Base-by-base conservation (phyloP, 1,140 invertebrate species). In the Trichomalopsis sarcophagae region DNA sequence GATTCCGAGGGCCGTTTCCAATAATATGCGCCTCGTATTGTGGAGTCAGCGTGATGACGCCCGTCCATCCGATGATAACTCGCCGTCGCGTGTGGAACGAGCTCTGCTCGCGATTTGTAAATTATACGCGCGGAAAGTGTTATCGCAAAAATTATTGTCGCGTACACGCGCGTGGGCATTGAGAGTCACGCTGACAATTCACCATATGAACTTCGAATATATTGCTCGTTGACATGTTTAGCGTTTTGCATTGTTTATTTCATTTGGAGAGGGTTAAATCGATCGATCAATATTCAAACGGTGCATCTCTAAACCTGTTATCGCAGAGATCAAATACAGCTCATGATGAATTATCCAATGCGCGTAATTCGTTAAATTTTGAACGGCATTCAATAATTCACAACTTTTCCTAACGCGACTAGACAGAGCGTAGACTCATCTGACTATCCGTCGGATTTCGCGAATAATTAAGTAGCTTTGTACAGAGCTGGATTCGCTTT, bases 21-120 rank as follows among this genome's bases (percentile, higher is more conserved):
- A 81, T 81, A 74, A 82, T 82, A 17, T 44, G 21, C 71, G 47
- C 23, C 55, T 62, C 55, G 55, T 62, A 73, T 75, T 44, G 73
- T 44, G 21, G 69, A 23, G 14, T 27, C 23, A 73, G 13, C 21
- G 44, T 2, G 50, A 75, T 36, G 30, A 75, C 47, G 47, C 11
- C 30, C 77, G 77, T 17, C 30, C 66, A 71, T 71, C 13, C 14
- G 68, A 73, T 81, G 71, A 50, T 81, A 73, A 69, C 23, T 50
- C 47, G 11, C 2, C 14, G 33, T 79, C 21, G 68, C 17, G 30
- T 3, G 47, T 11, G 21, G 30, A 73, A 14, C 23, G 6, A 69
- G 33, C 21, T 69, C 36, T 44, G 23, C 11, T 17, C 23, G 21
- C 36, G 36, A 69, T 69, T 80, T 80, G 36, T 79, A 55, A 50